Conservation (phyloP, 2,888 invertebrate genomes). For the Eupeodes latifasciatus region DNA sequence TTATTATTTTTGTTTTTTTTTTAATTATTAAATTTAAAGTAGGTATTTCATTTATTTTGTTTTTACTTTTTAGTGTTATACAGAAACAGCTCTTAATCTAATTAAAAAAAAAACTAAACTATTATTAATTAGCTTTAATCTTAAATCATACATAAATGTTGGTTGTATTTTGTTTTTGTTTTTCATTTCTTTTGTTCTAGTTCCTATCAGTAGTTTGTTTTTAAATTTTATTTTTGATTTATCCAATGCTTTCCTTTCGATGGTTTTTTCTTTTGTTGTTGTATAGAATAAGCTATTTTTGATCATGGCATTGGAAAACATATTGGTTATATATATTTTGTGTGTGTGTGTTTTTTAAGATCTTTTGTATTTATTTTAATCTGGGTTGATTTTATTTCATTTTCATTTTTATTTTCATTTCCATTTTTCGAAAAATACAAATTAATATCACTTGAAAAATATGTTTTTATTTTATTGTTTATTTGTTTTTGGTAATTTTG, state of each 20-base stretch:
- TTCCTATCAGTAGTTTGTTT: slow-evolving; percentile 28
- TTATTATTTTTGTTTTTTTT: background rate
- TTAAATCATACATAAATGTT: slow-evolving; percentile 45
- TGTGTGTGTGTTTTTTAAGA: slow-evolving; percentile 6
- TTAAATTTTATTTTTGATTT: background rate
- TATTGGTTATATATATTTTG: background rate
- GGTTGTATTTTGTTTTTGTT: slow-evolving; percentile 22
- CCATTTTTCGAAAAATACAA: slow-evolving; percentile 48
- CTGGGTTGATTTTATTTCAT: slow-evolving; percentile 15
- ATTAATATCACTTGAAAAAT: slow-evolving; percentile 73
- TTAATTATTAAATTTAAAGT: slow-evolving; percentile 58
- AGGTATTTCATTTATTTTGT: slow-evolving; percentile 34
- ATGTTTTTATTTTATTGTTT: slow-evolving; percentile 18
- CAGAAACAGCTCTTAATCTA: slow-evolving; percentile 72
- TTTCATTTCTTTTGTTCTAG: slow-evolving; percentile 16
- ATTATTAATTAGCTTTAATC: slow-evolving; percentile 67
- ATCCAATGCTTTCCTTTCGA: slow-evolving; percentile 51
- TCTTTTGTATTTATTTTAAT: background rate
- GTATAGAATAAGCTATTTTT: slow-evolving; percentile 36
- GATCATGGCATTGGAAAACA: slow-evolving; percentile 61
- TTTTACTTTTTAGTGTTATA: slow-evolving; percentile 52
- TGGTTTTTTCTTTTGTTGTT: slow-evolving; percentile 24
- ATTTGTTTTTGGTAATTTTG: slow-evolving; percentile 6
- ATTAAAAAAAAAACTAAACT: slow-evolving; percentile 63
- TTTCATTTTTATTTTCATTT: background rate